Base-by-base conservation (phyloP, 2,888 invertebrate species). In the Cosmia trapezina region DNA sequence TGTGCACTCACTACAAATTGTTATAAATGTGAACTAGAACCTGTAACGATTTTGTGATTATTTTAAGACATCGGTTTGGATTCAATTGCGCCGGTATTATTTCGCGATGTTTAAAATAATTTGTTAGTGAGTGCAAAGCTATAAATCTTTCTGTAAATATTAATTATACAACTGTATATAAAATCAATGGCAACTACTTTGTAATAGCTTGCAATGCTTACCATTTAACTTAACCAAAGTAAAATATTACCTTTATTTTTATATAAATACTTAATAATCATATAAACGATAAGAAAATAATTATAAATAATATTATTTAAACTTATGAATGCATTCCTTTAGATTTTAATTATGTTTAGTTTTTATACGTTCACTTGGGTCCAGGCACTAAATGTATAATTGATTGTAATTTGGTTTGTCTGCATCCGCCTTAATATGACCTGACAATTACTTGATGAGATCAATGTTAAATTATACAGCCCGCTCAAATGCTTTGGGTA, bases 211-310 rank as follows among this genome's bases (percentile, higher is more conserved):
- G 66, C 56, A 81, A 59, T 80, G 80, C 85, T 87, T 86, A 86
- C 87, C 85, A 84, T 49, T 83, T 76, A 82, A 84, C 86, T 22
- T 83, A 86, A 86, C 86, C 86, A 86, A 86, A 86, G 86, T 84
- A 82, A 83, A 86, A 87, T 84, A 86, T 87, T 86, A 86, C 86
- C 86, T 87, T 82, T 73, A 77, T 83, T 84, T 83, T 80, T 83
- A 78, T 71, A 83, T 45, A 71, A 79, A 79, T 79, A n/a, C n/a
- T n/a, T n/a, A 28, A 28, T 28, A 77, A 83, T 81, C 75, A 54
- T 61, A 56, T 64, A 43, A 22, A 54, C 19, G 22, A 14, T 79
- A 75, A 62, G 57, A 37, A 49, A 75, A 70, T 75, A 68, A 59
- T 64, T 74, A 57, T 64, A 70, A 54, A 79, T 74, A 83, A 78